Conservation (phyloP, 2,888 invertebrate genomes). For the Epinotia demarniana region DNA sequence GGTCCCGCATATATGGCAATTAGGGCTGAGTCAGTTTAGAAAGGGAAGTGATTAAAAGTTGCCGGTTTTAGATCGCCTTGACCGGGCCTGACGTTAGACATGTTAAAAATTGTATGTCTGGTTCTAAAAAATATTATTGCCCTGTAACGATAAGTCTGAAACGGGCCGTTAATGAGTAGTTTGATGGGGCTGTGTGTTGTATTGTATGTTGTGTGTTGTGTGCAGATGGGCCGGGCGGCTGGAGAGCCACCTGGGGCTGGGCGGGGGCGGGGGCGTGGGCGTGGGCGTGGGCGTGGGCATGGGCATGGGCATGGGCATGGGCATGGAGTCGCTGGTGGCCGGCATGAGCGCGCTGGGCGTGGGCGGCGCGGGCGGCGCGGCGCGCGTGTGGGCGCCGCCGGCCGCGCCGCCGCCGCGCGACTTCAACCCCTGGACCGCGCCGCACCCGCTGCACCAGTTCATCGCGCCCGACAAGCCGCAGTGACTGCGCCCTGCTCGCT, state of each 20-base stretch:
- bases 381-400: constrained; percentile 62
- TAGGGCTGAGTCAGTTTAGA: constrained; percentile 18
- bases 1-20: background rate
- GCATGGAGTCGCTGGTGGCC: constrained; percentile 61
- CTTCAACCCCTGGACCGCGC: constrained; percentile 78
- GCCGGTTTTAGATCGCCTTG: constrained; percentile 2
- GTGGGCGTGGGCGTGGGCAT: too few relatives aligned
- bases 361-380: constrained; percentile 52
- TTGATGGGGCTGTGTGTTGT: too few relatives aligned
- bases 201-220: background rate
- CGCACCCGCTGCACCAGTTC: constrained; percentile 73
- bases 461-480: constrained; percentile 61
- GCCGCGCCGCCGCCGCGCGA: constrained; percentile 54
- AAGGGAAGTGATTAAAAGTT: constrained; percentile 27
- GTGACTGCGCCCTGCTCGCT: constrained; percentile 52
- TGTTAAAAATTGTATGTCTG: background rate
- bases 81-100: background rate
- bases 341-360: constrained; percentile 58
- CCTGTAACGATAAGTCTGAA: too few relatives aligned
- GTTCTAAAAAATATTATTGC: too few relatives aligned
- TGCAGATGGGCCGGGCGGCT: constrained; percentile 64
- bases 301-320: constrained; percentile 52
- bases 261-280: too few relatives aligned
- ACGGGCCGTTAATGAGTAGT: too few relatives aligned
- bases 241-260: constrained; percentile 48